Conservation (phyloP, 2,113 vertebrate genomes). For the Axis porcinus region DNA sequence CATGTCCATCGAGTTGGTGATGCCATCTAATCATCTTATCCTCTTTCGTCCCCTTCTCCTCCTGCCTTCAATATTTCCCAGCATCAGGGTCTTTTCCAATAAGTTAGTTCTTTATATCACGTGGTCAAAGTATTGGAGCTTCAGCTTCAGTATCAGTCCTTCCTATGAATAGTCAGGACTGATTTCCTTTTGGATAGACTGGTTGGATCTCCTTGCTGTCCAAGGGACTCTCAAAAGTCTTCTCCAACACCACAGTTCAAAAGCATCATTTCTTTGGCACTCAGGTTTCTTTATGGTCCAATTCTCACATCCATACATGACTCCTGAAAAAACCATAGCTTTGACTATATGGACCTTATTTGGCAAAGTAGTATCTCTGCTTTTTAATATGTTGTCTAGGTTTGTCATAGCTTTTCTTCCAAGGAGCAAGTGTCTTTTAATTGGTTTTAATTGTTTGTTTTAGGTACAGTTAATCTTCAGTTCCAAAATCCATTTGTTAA, state of each 20-base stretch:
- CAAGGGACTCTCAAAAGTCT: neutral
- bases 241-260: neutral
- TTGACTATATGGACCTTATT: neutral
- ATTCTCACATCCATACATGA: neutral
- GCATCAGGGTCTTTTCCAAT: neutral
- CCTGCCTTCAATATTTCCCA: neutral
- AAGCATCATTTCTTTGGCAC: neutral
- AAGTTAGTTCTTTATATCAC: neutral
- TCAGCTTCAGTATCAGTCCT: neutral
- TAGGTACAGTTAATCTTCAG: neutral
- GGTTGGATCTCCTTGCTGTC: neutral
- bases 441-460: neutral
- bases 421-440: neutral
- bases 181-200: neutral
- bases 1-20: neutral
- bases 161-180: neutral
- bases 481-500: neutral
- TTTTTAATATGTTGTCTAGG: neutral
- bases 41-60: neutral
- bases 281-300: neutral
- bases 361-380: neutral
- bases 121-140: neutral
- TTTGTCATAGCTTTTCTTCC: neutral
- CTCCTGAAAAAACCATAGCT: neutral
- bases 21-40: neutral